Base-by-base conservation (phyloP, 1,140 invertebrate genomes). In the Drosophila malerkotliana region DNA sequence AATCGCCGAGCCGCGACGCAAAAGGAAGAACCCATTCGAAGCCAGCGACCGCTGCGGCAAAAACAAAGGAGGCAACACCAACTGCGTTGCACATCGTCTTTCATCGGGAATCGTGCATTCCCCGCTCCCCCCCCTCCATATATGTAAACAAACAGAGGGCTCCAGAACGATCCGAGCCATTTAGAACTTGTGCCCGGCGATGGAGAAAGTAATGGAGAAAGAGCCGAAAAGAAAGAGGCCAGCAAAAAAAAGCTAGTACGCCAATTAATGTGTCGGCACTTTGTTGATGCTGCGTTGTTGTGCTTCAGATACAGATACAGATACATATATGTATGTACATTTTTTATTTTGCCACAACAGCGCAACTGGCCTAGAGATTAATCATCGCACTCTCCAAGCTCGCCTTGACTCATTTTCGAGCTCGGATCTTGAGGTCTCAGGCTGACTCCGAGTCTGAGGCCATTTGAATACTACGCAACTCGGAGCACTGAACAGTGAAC, bases 191-290 rank as follows among this genome's bases (percentile, higher is more conserved):
- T 87, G 66, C 74, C 26, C 26, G 26, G 26, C 26, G 26, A 76
- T 53, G 83, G 82, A 72, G 82, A 87, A 87, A 87, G 82, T 85
- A 85, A 87, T 75, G 64, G 71, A 72, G 34, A 72, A 58, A 60
- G 55, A 59, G 51, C 39, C n/a, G n/a, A 53, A 60, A 44, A 72
- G 34, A 72, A 58, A 60, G 66, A 59, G 47, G 12, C 39, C 8
- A 15, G 41, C 14, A 0, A 60, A 54, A 68, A 9, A 48, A 55
- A 18, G 69, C 74, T 87, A 67, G 77, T 85, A 81, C 72, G 54
- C 52, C 58, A 84, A 85, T 84, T 84, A 69, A 79, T 77, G 45
- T 66, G 63, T 69, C 48, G 45, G 62, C 49, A 77, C 68, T 81
- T 48, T 66, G 39, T 55, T 32, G 49, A 45, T 44, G 41, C 41